Evolutionary conservation across 1,140 invertebrate genomes (phyloP), one percentile per base, ranked within the genome.

Genomic region (Melitaea cinxia): DNA sequence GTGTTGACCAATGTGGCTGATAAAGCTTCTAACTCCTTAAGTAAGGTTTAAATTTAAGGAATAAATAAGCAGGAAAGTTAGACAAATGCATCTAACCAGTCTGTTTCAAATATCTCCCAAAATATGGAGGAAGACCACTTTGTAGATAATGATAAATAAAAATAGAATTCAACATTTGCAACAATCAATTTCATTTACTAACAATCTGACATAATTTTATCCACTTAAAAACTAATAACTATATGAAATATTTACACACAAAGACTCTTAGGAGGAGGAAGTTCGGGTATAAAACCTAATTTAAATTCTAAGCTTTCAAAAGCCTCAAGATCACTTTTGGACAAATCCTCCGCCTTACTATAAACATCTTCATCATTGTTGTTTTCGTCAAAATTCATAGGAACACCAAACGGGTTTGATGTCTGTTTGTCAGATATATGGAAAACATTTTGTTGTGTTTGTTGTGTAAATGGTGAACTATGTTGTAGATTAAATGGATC

Each of bases 241-340:
- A n/a, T n/a, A n/a, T n/a, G n/a, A n/a, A n/a, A n/a, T n/a, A 47
- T 12, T 21, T 67, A 77, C 52, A 74, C 30, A 73, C 84, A 88
- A 21, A 89, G 64, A 42, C 56, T 56, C 42, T 73, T 70, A 5
- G 85, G 85, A 28, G 88, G 88, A 14, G 88, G 79, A 33, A 87
- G 26, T 58, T 88, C 85, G 4, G 88, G 88, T 23, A 90, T 77
- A 64, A 80, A 86, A 15, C 88, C 88, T 57, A 90, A 73, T 61
- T 77, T 75, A 65, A 90, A 90, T 5, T 73, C 70, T 6, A 69
- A 57, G 65, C 75, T 71, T 62, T 82, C 73, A 65, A 80, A 90
- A n/a, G 76, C 77, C 35, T 88, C 74, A 19, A 90, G 56, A 54
- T 88, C 85, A 57, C 67, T 70, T 19, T 63, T 53, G 7, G 68